Percentiles rank a stretch among this genome's conserved stretches.
phyloP scores from a whole-genome alignment of 1,140 invertebrate species.

The Nasonia longicornis region DNA sequence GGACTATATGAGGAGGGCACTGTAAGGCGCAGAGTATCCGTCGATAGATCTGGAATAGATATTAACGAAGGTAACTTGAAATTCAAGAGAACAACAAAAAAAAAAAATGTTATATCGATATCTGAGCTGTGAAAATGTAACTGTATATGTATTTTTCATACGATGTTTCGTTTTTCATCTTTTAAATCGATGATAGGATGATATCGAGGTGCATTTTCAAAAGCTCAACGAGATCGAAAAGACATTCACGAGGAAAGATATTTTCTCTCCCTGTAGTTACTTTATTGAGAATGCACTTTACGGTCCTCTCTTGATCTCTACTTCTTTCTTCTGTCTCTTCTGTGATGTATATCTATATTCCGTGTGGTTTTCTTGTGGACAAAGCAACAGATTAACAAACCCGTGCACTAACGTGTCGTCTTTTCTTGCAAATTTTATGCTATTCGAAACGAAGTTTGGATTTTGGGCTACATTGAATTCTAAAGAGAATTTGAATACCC shows the following conservation, averaged over 20 bases:
- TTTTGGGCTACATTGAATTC: background rate
- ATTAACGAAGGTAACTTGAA: conserved; percentile 61
- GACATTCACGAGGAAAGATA: conserved; percentile 30
- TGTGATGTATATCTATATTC: conserved; percentile 24
- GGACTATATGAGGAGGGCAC: conserved; percentile 62
- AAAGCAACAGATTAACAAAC: conserved; percentile 36
- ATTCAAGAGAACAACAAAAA: conserved; percentile 10
- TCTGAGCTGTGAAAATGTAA: conserved; percentile 23
- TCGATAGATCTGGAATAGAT: conserved; percentile 65
- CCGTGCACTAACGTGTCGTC: conserved; percentile 17
- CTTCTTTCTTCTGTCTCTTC: conserved; percentile 8
- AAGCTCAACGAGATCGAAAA: conserved; percentile 23
- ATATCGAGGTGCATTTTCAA: conserved; percentile 18
- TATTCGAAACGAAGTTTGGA: background rate
- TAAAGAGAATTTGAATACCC: background rate
- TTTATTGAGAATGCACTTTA: conserved; percentile 57
- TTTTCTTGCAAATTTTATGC: background rate
- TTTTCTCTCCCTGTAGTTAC: conserved; percentile 38
- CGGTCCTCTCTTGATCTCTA: conserved; percentile 57
- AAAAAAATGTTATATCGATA: conserved; percentile 12
- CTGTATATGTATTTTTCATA: background rate
- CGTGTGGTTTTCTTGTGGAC: conserved; percentile 44
- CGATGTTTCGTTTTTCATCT: background rate
- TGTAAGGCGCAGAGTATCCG: conserved; percentile 64
- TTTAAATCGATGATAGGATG: background rate